A percentile compares a stretch with the other conserved stretches of the same genome.
phyloP scores from a whole-genome alignment of 1,140 invertebrate genomes.

The Drosophila bocqueti region DNA sequence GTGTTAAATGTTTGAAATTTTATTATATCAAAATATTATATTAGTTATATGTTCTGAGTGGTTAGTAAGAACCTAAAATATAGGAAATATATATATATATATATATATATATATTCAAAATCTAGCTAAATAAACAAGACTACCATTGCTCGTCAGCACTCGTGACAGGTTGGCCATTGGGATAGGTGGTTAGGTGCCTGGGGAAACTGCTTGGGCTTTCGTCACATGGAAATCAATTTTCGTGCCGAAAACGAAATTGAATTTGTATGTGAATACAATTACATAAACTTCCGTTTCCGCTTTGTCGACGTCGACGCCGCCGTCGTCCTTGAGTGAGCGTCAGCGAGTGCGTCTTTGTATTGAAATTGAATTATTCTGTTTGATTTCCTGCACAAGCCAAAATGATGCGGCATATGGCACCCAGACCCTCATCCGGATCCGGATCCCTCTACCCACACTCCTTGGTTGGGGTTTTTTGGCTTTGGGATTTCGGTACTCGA shows the following conservation, averaged over 20 bases:
- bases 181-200: slow-evolving; percentile 4
- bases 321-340: slow-evolving; percentile 26
- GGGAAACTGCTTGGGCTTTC: slow-evolving; percentile 39
- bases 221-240: slow-evolving; percentile 77
- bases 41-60: no score
- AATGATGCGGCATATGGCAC: slow-evolving; percentile 70
- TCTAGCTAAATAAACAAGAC: not conserved
- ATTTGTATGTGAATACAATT: slow-evolving; percentile 83
- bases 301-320: slow-evolving; percentile 26
- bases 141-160: slow-evolving; percentile 1
- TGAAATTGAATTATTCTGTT: slow-evolving; percentile 84
- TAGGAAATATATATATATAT: no score
- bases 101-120: not conserved
- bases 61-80: no score
- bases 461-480: slow-evolving; percentile 31
- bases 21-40: no score
- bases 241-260: slow-evolving; percentile 74
- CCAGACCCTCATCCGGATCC: slow-evolving; percentile 10
- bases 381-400: slow-evolving; percentile 80
- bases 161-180: slow-evolving; percentile 10
- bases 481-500: slow-evolving; percentile 20
- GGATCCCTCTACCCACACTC: slow-evolving; percentile 1
- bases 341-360: slow-evolving; percentile 69
- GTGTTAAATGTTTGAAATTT: no score
- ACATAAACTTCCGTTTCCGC: slow-evolving; percentile 80